Evolutionary conservation across 1,140 invertebrate genomes (phyloP).

Genomic region (Apis cerana): DNA sequence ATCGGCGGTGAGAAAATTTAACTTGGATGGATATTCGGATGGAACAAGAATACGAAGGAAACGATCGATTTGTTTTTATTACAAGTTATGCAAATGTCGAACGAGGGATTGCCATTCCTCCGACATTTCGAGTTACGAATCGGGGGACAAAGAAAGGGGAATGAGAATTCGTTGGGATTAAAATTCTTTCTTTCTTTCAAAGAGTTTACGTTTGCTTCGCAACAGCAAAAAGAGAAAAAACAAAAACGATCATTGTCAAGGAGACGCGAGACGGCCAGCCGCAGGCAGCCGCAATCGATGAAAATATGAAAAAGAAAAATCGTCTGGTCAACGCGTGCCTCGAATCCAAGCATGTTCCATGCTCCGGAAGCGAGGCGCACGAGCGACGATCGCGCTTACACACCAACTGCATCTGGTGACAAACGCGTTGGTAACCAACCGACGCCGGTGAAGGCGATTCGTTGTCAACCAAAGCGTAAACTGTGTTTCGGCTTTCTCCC

Average conservation of each 20-base stretch:
- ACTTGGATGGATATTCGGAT: constrained; percentile 31
- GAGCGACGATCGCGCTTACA: constrained; percentile 21
- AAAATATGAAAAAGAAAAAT: constrained; percentile 1
- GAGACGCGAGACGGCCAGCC: neutral
- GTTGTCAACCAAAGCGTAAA: constrained; percentile 66
- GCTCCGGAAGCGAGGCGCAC: constrained; percentile 17
- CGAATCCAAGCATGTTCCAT: neutral
- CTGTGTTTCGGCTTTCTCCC: constrained; percentile 60
- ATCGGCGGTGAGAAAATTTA: constrained; percentile 40
- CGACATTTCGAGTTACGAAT: constrained; percentile 27
- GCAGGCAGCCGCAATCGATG: neutral
- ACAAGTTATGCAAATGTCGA: constrained; percentile 50
- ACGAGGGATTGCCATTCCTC: constrained; percentile 17
- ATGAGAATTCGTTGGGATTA: neutral
- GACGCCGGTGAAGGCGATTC: constrained; percentile 55
- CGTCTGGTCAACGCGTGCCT: neutral
- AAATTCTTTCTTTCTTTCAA: too few relatives aligned
- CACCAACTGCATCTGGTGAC: constrained; percentile 50
- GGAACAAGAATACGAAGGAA: constrained; percentile 42
- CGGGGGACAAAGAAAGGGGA: neutral
- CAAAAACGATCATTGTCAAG: neutral
- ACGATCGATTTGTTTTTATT: constrained; percentile 57
- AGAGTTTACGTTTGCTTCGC: neutral
- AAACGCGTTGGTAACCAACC: constrained; percentile 51
- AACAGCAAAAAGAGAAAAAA: neutral